phyloP scores from a whole-genome alignment of 2,797 vertebrate genomes.

The Babyrousa celebensis region DNA sequence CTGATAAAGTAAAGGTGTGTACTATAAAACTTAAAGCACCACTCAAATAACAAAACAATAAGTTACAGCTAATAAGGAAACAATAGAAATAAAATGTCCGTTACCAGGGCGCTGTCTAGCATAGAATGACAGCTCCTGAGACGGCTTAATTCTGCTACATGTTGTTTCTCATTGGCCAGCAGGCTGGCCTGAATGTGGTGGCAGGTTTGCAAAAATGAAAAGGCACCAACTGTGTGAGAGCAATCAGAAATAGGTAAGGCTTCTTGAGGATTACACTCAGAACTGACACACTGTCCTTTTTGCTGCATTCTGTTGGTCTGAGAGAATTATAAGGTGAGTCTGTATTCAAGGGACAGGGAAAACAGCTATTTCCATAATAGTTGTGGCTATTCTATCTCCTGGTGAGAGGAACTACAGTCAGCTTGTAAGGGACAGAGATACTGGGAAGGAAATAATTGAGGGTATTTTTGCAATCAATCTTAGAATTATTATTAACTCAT shows the following conservation, averaged over 20 bases:
- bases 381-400: not conserved
- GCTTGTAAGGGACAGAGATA: not conserved
- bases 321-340: not conserved
- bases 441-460: not conserved
- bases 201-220: not conserved
- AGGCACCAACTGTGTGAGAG: not conserved
- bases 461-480: not conserved
- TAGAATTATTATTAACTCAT: not conserved
- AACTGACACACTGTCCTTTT: not conserved
- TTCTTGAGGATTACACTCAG: not conserved
- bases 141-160: not conserved
- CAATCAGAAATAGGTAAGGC: not conserved
- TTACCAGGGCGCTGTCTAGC: not conserved
- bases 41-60: not conserved
- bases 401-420: not conserved
- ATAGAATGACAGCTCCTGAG: not conserved
- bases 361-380: not conserved
- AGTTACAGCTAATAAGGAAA: not conserved
- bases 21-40: not conserved
- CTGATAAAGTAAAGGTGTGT: not conserved
- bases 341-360: not conserved
- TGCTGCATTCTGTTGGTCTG: not conserved
- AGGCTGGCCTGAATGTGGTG: not conserved
- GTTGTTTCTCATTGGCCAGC: not conserved
- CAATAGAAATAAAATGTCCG: not conserved